Evolutionary conservation across 2,113 vertebrate genomes (phyloP), one percentile per base, ranked within the genome.

Genomic region (Myotis brandtii): DNA sequence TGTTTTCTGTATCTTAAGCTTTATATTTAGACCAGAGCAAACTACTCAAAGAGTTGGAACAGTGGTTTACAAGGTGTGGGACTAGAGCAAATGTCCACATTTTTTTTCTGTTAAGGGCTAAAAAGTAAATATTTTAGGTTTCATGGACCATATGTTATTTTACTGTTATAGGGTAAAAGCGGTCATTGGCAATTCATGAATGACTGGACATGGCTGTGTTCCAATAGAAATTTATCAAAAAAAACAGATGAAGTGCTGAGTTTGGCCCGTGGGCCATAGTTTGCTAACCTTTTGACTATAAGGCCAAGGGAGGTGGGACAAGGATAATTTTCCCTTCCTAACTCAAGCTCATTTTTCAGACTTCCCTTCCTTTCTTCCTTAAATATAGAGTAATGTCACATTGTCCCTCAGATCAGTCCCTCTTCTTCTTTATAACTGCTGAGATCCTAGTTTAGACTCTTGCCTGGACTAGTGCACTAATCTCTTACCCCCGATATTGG

Each of bases 251-350:
- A 43, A 46, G 37, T n/a, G 17, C 34, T 82, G 67, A 66, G 67
- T 93, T 86, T 96, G 69, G 64, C 84, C 46, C 40, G 9, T 72
- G 66, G 46, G 81, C 25, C 20, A 6, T 50, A 77, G 56, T 92
- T 92, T 70, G n/a, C 80, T 67, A 37, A n/a, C 25, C 0, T 82
- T n/a, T 89, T 70, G 56, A 76, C 70, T 30, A 40, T 20, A 73
- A 48, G 46, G 52, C 40, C 50, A 80, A 72, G 37, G 32, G 3
- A 8, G 7, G 17, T 37, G 16, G 14, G 8, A n/a, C 12, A 67
- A 50, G 50, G n/a, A 48, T 86, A 86, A 56, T 82, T 93, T 91
- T 86, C n/a, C 46, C n/a, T 91, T 94, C 8, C 40, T 86, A 84
- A 87, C 43, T 88, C 69, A 90, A 70, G 50, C 37, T 95, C 34